These are phyloP conservation scores for Dendrocopos noguchii DNA, from an alignment of 2,113 vertebrate genomes.

Conservation along the genomic window DNA sequence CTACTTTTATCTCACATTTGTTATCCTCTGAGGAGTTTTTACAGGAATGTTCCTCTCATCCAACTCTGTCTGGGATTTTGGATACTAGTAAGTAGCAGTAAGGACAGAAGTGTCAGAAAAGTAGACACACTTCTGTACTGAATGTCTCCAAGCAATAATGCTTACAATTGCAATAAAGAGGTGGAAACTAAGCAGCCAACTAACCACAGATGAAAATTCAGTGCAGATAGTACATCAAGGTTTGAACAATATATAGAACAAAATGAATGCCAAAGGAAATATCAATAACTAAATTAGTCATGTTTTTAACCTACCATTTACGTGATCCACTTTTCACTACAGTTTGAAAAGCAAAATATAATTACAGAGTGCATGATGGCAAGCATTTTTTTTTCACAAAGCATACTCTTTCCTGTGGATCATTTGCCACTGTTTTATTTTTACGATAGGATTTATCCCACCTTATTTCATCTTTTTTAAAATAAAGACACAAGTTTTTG, in stretches of 20 bases:
- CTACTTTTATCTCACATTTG: neutral
- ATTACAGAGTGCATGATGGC: neutral
- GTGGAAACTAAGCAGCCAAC: neutral
- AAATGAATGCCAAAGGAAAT: neutral
- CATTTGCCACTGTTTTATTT: constrained; percentile 27
- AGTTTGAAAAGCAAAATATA: constrained; percentile 6
- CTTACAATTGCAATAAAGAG: neutral
- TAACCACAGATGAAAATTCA: neutral
- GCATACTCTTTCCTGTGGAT: neutral
- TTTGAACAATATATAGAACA: neutral
- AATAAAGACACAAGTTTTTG: neutral
- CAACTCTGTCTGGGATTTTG: neutral
- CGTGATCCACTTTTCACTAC: neutral
- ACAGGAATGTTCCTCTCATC: neutral
- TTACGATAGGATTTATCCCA: neutral
- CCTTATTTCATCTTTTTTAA: neutral
- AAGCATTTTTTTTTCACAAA: constrained; percentile 1
- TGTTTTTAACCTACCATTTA: constrained; percentile 16
- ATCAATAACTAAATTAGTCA: neutral
- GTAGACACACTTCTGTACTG: neutral
- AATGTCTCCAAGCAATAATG: neutral
- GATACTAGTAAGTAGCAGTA: neutral
- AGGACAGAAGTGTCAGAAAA: neutral
- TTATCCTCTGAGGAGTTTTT: neutral
- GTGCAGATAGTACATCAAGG: neutral